Conservation (phyloP, 2,797 vertebrate species). For the Eulemur mongoz region DNA sequence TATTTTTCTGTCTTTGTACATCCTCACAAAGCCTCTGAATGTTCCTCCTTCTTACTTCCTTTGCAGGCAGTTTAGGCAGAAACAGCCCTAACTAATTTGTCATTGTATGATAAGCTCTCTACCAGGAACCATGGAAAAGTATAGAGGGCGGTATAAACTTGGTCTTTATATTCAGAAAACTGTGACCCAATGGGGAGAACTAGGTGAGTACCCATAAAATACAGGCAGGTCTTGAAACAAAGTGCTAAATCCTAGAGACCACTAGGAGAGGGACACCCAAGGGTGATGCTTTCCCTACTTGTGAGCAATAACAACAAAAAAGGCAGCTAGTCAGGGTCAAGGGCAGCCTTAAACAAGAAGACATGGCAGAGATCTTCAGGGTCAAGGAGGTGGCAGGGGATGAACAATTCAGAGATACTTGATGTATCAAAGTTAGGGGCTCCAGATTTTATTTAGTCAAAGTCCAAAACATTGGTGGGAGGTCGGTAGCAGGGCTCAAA, state of each 20-base stretch:
- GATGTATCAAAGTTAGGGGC: not conserved
- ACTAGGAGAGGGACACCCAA: not conserved
- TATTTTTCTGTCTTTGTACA: constrained; percentile 30
- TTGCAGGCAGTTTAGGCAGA: constrained; percentile 3
- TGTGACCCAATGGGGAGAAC: not conserved
- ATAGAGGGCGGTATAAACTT: not conserved
- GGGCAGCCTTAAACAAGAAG: not conserved
- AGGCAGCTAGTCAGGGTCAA: not conserved
- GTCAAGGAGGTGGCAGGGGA: not conserved
- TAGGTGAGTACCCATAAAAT: not conserved
- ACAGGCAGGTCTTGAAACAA: not conserved
- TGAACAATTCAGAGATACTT: not conserved
- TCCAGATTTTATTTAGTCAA: not conserved
- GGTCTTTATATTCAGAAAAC: not conserved
- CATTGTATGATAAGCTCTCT: not conserved
- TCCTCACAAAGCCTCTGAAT: not conserved
- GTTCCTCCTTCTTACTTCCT: not conserved
- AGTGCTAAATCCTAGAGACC: not conserved
- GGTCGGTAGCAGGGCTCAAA: not conserved
- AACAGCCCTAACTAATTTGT: not conserved
- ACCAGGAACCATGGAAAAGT: not conserved
- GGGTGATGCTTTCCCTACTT: not conserved
- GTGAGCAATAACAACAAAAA: constrained; percentile 43
- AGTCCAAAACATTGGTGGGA: not conserved
- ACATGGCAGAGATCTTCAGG: not conserved